Conservation (phyloP, 1,140 invertebrate genomes). For the Drepana arcuata region DNA sequence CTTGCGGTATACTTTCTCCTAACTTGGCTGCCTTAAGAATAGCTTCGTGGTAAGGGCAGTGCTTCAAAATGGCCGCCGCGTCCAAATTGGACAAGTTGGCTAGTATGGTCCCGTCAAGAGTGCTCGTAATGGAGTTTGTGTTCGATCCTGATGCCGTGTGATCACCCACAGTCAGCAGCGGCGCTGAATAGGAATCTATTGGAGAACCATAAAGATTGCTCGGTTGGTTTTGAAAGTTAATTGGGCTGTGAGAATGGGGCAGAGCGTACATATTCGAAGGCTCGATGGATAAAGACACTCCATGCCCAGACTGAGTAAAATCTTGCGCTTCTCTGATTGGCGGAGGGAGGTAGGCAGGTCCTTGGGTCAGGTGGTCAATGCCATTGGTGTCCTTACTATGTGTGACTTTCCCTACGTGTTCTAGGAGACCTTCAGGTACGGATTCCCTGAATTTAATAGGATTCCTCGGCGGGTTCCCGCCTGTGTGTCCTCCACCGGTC, state of each 20-base stretch:
- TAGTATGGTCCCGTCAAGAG: conserved; percentile 54
- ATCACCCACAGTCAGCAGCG: conserved; percentile 62
- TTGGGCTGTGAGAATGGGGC: conserved; percentile 50
- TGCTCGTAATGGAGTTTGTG: conserved; percentile 51
- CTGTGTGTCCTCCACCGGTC: conserved; percentile 57
- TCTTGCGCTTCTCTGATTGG: conserved; percentile 73
- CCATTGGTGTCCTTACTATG: conserved; percentile 69
- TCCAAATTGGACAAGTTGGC: conserved; percentile 57
- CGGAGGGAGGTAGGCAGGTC: conserved; percentile 76
- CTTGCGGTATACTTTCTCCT: conserved; percentile 54
- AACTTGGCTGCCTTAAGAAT: conserved; percentile 58
- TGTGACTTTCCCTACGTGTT: conserved; percentile 74
- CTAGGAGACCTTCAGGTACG: conserved; percentile 77
- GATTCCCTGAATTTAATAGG: conserved; percentile 80
- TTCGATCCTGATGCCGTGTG: conserved; percentile 60
- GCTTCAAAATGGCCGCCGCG: conserved; percentile 65
- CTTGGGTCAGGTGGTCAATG: conserved; percentile 57
- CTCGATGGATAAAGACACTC: conserved; percentile 52
- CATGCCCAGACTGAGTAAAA: conserved; percentile 30
- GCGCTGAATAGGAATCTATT: conserved; percentile 69
- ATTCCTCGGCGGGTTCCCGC: conserved; percentile 66
- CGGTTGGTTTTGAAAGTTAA: conserved; percentile 49
- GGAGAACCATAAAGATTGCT: conserved; percentile 58
- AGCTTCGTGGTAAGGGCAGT: conserved; percentile 69
- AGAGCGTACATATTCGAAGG: conserved; percentile 67